Conservation (phyloP, 2,797 vertebrate genomes). For the Sebastes nivosus region DNA sequence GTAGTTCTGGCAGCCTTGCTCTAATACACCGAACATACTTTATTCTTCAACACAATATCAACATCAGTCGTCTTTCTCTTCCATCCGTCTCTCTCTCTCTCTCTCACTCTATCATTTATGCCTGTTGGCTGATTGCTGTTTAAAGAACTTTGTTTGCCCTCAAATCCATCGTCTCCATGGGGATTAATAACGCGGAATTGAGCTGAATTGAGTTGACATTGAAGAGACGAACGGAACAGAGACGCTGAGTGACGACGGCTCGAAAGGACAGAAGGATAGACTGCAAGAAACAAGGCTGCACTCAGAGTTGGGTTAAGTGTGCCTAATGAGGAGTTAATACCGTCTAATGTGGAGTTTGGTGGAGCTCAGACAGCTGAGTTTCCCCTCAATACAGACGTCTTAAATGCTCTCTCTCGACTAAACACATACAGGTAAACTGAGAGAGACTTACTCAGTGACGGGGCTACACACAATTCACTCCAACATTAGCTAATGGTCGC, state of each 20-base stretch:
- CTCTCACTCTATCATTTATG: constrained; percentile 29
- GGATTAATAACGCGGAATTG: constrained; percentile 58
- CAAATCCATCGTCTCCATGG: constrained; percentile 51
- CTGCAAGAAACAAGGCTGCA: not conserved
- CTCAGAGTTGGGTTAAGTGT: constrained; percentile 18
- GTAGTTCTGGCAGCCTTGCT: constrained; percentile 12
- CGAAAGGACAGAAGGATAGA: constrained; percentile 19
- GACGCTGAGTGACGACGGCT: constrained; percentile 26
- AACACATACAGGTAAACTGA: not conserved
- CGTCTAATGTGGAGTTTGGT: not conserved
- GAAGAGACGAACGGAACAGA: constrained; percentile 42
- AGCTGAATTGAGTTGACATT: constrained; percentile 50
- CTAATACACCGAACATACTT: constrained; percentile 14
- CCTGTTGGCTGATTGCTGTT: constrained; percentile 43
- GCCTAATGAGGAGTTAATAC: constrained; percentile 27
- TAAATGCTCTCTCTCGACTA: not conserved
- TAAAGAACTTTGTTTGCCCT: constrained; percentile 58
- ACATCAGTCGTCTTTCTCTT: constrained; percentile 29
- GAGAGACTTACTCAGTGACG: too few species aligned
- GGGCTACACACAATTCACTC: too few species aligned
- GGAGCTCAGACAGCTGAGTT: constrained; percentile 11
- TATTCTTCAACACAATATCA: constrained; percentile 20
- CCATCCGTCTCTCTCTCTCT: not conserved
- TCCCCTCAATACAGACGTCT: not conserved
- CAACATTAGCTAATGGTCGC: too few species aligned